phyloP scores from a whole-genome alignment of 2,113 vertebrate species.

The Dipodomys merriami region DNA sequence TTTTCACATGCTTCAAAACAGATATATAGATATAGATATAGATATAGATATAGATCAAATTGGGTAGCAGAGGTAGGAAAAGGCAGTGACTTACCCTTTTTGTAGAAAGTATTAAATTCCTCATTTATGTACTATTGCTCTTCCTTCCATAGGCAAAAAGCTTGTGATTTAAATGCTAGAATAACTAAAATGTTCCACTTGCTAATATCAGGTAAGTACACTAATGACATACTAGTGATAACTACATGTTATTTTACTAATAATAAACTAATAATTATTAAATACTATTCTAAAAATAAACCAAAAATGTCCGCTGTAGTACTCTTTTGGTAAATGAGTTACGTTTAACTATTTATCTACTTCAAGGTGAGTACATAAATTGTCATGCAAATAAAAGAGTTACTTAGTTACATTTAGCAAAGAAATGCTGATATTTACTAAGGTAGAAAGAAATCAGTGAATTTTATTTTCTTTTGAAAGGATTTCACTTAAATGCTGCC shows the following conservation, averaged over 20 bases:
- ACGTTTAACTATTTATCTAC: slow-evolving; percentile 28
- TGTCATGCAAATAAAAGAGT: neutral
- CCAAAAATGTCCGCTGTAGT: neutral
- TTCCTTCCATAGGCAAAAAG: neutral
- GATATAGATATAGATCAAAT: neutral
- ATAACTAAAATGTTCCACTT: slow-evolving; percentile 2
- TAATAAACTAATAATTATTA: neutral
- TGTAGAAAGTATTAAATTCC: slow-evolving; percentile 17
- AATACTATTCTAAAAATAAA: slow-evolving; percentile 37
- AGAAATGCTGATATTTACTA: slow-evolving; percentile 37
- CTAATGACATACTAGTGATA: neutral
- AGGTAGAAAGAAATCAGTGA: slow-evolving; percentile 46
- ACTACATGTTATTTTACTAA: too few relatives aligned
- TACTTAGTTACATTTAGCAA: slow-evolving; percentile 28
- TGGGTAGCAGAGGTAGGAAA: neutral
- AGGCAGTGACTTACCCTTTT: neutral
- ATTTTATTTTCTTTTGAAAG: neutral
- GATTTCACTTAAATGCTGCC: slow-evolving; percentile 15
- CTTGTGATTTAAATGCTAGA: neutral
- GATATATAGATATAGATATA: neutral
- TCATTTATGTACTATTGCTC: neutral
- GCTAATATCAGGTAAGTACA: neutral
- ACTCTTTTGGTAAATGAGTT: slow-evolving; percentile 1
- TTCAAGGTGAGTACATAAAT: neutral
- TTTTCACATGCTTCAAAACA: neutral